A percentile compares a stretch with the other conserved stretches of the same genome.
Conservation (phyloP, 2,113 vertebrate species). For the Naja naja region DNA sequence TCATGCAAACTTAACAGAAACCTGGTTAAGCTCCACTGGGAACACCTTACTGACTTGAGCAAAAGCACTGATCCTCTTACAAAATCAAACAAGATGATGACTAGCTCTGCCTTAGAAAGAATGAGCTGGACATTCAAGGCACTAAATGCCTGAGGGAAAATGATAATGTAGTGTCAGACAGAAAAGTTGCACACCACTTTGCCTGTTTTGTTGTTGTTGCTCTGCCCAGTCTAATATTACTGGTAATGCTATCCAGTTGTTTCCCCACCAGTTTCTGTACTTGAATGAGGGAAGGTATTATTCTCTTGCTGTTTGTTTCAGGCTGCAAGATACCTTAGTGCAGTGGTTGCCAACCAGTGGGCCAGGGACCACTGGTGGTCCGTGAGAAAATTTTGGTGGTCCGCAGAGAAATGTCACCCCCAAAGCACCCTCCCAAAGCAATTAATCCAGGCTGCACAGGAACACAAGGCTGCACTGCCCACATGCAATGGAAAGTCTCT, state of each 20-base stretch:
- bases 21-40: neutral
- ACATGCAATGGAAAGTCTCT: too few relatives aligned
- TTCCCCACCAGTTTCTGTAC: neutral
- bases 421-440: too few relatives aligned
- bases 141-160: neutral
- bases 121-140: neutral
- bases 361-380: too few relatives aligned
- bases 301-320: neutral
- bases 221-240: neutral
- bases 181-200: neutral
- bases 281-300: neutral
- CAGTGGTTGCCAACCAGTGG: too few relatives aligned
- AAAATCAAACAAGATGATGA: neutral
- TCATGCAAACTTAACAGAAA: too few relatives aligned
- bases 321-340: too few relatives aligned
- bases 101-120: neutral
- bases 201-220: neutral
- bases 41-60: neutral
- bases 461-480: too few relatives aligned
- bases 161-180: neutral
- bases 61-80: neutral
- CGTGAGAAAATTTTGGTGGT: too few relatives aligned
- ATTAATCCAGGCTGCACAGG: too few relatives aligned
- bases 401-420: too few relatives aligned
- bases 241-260: neutral